A percentile compares a stretch with the other conserved stretches of the same genome.
Conservation (phyloP, 2,888 invertebrate genomes). For the Drosophila fulvimacula region DNA sequence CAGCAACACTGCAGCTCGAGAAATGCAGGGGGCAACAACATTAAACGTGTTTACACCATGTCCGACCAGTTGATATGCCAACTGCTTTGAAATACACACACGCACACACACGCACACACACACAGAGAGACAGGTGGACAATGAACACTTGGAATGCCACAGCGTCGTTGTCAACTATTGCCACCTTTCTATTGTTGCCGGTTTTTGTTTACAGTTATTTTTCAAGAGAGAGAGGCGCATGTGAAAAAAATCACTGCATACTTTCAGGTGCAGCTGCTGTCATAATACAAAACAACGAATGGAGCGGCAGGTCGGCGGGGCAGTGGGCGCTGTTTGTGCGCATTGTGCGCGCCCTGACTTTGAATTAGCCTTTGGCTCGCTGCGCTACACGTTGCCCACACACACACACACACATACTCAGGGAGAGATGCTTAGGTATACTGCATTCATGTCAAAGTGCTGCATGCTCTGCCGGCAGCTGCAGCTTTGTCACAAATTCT, state of each 20-base stretch:
- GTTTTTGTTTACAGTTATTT: conserved; percentile 67
- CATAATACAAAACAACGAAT: conserved; percentile 65
- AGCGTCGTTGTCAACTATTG: conserved; percentile 61
- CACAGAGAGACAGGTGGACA: conserved; percentile 50
- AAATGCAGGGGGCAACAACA: conserved; percentile 62
- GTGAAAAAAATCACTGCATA: conserved; percentile 64
- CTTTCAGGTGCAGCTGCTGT: conserved; percentile 72
- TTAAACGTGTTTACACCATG: conserved; percentile 80
- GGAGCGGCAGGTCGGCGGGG: background rate
- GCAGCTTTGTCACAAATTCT: conserved; percentile 52
- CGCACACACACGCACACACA: conserved; percentile 14
- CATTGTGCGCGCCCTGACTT: conserved; percentile 58
- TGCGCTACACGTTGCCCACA: conserved; percentile 15
- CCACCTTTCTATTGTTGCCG: conserved; percentile 62
- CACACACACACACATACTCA: conserved; percentile 8
- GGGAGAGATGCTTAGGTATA: conserved; percentile 1
- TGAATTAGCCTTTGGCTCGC: conserved; percentile 69
- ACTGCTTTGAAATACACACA: conserved; percentile 47
- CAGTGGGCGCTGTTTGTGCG: conserved; percentile 41
- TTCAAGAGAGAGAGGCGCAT: conserved; percentile 20
- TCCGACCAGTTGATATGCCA: conserved; percentile 79
- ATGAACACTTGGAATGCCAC: conserved; percentile 76
- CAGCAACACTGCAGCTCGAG: conserved; percentile 53
- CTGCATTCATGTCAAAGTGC: conserved; percentile 44
- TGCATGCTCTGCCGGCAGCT: conserved; percentile 37